Evolutionary conservation across 1,140 invertebrate genomes (phyloP).

Genomic region (Antheraea mylitta): DNA sequence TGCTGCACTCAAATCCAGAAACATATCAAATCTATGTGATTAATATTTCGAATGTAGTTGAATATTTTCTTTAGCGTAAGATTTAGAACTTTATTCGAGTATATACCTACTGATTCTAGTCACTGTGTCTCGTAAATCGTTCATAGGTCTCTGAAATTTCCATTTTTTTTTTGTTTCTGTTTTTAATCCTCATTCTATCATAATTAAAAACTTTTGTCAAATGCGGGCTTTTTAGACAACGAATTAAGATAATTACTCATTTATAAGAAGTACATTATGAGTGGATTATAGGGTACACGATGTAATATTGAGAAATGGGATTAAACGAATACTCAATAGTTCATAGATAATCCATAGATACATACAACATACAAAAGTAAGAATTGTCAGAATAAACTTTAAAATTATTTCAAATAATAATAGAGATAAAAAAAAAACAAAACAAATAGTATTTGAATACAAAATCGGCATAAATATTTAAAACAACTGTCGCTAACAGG

Average conservation of each 20-base stretch:
- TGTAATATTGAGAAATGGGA: constrained; percentile 23
- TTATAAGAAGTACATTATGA: constrained; percentile 12
- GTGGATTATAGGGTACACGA: constrained; percentile 19
- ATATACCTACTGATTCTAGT: constrained; percentile 4
- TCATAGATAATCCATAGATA: neutral
- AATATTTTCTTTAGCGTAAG: constrained; percentile 15
- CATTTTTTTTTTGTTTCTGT: constrained; percentile 22
- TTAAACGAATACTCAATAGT: constrained; percentile 1
- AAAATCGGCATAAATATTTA: too few relatives aligned
- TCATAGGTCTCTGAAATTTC: constrained; percentile 11
- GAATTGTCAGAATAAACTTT: too few relatives aligned
- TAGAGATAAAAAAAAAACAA: too few relatives aligned
- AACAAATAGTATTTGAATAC: too few relatives aligned
- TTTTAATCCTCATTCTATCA: constrained; percentile 33
- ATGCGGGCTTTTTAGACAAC: constrained; percentile 70
- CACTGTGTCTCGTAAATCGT: constrained; percentile 16
- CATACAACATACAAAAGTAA: neutral
- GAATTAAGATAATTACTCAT: constrained; percentile 42
- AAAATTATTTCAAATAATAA: too few relatives aligned
- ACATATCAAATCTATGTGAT: constrained; percentile 74
- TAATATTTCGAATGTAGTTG: constrained; percentile 17
- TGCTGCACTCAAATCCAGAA: constrained; percentile 40
- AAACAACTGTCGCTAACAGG: too few relatives aligned
- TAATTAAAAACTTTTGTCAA: constrained; percentile 62
- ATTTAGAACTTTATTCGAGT: constrained; percentile 41